Evolutionary conservation across 2,113 vertebrate genomes (phyloP), one percentile per base, ranked within the genome.

Genomic region (Atherinomorus stipes): DNA sequence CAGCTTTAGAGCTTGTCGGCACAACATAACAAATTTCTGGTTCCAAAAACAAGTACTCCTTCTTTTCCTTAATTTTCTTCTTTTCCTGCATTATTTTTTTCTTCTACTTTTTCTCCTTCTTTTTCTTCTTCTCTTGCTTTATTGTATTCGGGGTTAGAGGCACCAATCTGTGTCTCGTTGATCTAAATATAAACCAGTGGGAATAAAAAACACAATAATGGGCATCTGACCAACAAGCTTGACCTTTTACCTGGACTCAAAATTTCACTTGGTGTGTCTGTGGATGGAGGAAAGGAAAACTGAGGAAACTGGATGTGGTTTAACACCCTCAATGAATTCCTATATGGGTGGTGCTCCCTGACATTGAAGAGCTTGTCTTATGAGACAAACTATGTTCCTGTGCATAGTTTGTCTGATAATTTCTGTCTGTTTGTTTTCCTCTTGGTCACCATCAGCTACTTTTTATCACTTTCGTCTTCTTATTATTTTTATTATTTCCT

Each of bases 141-240:
- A 71, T 70, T 71, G 61, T 63, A 66, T 49, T 68, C 50, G 57
- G 65, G 45, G 54, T 60, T 60, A 34, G 47, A 72, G 34, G 38
- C 51, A 53, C 28, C 56, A 47, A 54, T 47, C 72, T 60, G 76
- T 13, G 53, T 59, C 51, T 81, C 71, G 63, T 71, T 54, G 54
- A 66, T 77, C 83, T 85, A 91, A 89, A 90, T 87, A 88, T 87
- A 91, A 69, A 73, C 57, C 68, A 77, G 37, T 71, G 71, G 71
- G 72, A 87, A 82, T 85, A 44, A 78, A 77, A 61, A 81, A 81
- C 77, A 90, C 84, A 89, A 87, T 85, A 67, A 82, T 71, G 56
- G 53, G 69, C 75, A 60, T 65, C 64, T 42, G 63, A 80, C 64
- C 68, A 82, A 67, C 53, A 74, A 67, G 50, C 16, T 18, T 75